Base-by-base conservation (phyloP, 2,888 invertebrate species). In the Brachynemurus nebulosus region DNA sequence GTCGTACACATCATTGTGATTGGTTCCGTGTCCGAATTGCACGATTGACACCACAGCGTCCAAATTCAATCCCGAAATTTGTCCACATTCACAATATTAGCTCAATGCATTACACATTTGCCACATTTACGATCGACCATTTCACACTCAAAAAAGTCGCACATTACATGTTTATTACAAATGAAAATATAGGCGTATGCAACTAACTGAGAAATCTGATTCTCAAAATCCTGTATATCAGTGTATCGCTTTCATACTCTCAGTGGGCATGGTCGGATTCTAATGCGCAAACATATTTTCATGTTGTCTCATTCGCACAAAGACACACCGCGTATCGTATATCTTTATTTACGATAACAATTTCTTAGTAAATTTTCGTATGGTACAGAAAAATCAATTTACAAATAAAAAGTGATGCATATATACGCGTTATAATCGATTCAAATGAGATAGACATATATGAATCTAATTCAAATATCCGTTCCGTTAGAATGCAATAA, bases 251-350 rank as follows among this genome's bases (percentile, higher is more conserved):
- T 30, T 14, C 30, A 30, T 30, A 30, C 14, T 30, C 30, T 12
- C 30, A 30, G 30, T 30, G 30, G 30, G 30, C 30, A 30, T 14
- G 30, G 30, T 30, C 30, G 30, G 30, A 30, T 30, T 30, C 30
- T 14, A 30, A 12, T 30, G 30, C 30, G 30, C 30, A 30, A 12
- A 30, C 30, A 30, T 14, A 14, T 30, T 30, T 12, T 14, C n/a
- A 30, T 30, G 30, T 30, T 30, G 11, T 30, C 30, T 6, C 14
- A 12, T 5, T 30, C 14, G n/a, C 2, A 6, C 14, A 30, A 30
- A 30, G n/a, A 30, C 14, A 30, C 14, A 12, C 14, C 2, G 3
- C n/a, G 14, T 30, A 12, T 30, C 14, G n/a, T 30, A 14, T 30
- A 30, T 30, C 30, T 30, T 30, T 30, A 30, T 30, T 30, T 30